Base-by-base conservation (phyloP, 2,888 invertebrate species). In the Tachina lurida region DNA sequence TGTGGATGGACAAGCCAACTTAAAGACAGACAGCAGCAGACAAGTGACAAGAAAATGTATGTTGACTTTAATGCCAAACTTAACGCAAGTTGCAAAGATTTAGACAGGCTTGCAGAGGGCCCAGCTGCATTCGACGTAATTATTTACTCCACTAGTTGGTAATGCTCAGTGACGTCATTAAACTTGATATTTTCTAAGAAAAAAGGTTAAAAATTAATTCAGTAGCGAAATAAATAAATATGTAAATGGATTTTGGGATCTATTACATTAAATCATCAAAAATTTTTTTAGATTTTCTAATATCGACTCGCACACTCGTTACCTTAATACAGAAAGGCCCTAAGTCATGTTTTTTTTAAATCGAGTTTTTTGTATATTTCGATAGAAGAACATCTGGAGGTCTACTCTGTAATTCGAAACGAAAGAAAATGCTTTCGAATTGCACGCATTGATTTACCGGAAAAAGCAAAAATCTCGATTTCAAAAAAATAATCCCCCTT, bases 151-250 rank as follows among this genome's bases (percentile, higher is more conserved):
- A n/a, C n/a, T n/a, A n/a, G 70, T n/a, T 65, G 63, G 22, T 63
- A n/a, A 19, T 43, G 4, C 31, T 62, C 62, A 73, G 7, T 78
- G 78, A 84, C 84, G 84, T 78, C 84, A 84, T 78, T 70, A 63
- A 49, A 68, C 17, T 45, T 62, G 31, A 65, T 65, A 75, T 75
- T 74, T 49, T 41, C n/a, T 63, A 41, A 19, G 19, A 52, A 39
- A 73, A 49, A 47, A 19, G 43, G 13, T 7, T 31, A 56, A 39
- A 5, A 31, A 7, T 31, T 19, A 56, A 60, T 71, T 54, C 15
- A 15, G 22, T 56, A 47, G 12, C 47, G 17, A 52, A 17, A 39
- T 31, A n/a, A n/a, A 43, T 15, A 47, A 22, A 31, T 17, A 45
- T 31, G 10, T 19, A 60, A 39, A 73, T 60, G 15, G 22, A 13